Percentiles rank a stretch among this genome's conserved stretches.
Evolutionary conservation across 2,113 vertebrate genomes (phyloP).

Genomic region (Aspidoscelis tigris): DNA sequence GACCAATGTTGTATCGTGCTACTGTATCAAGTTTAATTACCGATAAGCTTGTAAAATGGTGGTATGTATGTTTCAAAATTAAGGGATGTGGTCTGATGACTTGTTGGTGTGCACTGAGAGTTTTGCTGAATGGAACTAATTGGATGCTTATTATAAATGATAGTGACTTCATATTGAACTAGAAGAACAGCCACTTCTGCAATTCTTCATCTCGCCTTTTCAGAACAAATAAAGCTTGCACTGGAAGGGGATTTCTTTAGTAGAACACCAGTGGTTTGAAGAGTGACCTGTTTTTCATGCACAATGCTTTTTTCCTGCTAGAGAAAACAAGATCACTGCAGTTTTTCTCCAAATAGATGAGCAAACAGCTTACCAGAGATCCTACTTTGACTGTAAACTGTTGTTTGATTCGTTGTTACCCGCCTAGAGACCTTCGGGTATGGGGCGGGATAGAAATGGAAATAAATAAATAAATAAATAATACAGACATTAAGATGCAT

Average conservation of each 20-base stretch:
- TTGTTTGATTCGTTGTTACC: too few species aligned
- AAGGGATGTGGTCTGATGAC: constrained; percentile 14
- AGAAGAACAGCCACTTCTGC: not conserved
- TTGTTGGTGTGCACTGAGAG: not conserved
- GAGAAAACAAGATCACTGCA: not conserved
- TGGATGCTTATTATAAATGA: not conserved
- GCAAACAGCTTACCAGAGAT: not conserved
- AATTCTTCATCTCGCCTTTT: not conserved
- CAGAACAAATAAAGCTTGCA: not conserved
- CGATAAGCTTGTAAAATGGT: constrained; percentile 36
- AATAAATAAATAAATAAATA: not conserved
- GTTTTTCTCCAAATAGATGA: not conserved
- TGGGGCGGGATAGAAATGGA: too few species aligned
- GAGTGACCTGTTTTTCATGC: not conserved
- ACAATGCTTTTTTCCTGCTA: not conserved
- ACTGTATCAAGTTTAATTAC: constrained; percentile 33
- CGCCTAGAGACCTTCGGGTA: too few species aligned
- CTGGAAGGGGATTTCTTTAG: not conserved
- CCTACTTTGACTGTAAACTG: not conserved
- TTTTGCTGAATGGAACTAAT: not conserved
- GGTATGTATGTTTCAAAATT: constrained; percentile 35
- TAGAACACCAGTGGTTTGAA: not conserved
- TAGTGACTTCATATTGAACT: not conserved
- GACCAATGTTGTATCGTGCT: constrained; percentile 40
- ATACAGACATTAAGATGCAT: not conserved